Conservation (phyloP, 2,113 vertebrate species). For the Xenopus borealis region DNA sequence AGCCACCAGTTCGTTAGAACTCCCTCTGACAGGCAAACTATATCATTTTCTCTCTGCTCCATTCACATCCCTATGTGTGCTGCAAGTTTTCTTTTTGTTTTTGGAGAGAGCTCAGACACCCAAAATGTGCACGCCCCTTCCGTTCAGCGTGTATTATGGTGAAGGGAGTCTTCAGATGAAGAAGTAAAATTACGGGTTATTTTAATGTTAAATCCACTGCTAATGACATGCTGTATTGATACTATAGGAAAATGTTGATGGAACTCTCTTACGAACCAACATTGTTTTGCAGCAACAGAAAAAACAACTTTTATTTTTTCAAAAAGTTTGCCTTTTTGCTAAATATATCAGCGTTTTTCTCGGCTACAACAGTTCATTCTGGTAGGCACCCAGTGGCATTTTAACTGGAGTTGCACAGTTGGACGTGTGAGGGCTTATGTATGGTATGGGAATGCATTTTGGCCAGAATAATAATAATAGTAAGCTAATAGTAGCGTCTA, state of each 20-base stretch:
- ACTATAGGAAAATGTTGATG: not conserved
- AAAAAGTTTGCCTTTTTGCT: no score
- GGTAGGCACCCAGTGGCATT: no score
- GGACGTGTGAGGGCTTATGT: no score
- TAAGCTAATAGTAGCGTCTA: no score
- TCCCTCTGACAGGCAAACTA: conserved; percentile 19
- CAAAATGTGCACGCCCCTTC: not conserved
- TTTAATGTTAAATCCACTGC: conserved; percentile 18
- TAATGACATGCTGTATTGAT: conserved; percentile 20
- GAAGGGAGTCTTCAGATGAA: conserved; percentile 1
- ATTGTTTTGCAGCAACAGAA: no score
- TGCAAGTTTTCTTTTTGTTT: conserved; percentile 19
- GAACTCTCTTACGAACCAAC: not conserved
- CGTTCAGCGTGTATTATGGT: not conserved
- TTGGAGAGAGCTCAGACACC: not conserved
- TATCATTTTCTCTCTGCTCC: conserved; percentile 30
- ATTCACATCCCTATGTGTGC: conserved; percentile 4
- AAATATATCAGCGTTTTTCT: no score
- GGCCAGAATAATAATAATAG: no score
- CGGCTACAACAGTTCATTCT: no score
- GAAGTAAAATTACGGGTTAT: conserved; percentile 13
- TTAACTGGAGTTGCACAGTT: no score
- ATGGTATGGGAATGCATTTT: no score
- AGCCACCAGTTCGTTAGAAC: conserved; percentile 13
- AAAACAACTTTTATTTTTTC: no score